Conservation (phyloP, 1,140 invertebrate species). For the Anoplolepis gracilipes region DNA sequence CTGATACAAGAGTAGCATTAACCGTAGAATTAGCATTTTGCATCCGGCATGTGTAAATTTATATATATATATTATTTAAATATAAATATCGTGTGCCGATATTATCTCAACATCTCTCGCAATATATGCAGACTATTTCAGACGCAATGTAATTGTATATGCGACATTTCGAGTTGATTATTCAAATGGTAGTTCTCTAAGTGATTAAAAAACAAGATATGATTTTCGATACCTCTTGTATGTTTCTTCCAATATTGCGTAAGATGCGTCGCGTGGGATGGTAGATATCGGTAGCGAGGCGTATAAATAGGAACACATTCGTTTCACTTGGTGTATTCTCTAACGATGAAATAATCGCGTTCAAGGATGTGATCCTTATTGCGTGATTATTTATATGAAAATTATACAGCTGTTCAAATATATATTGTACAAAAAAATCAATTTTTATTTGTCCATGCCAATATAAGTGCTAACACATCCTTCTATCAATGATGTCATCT, state of each 20-base stretch:
- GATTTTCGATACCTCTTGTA: conserved; percentile 10
- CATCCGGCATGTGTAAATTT: no score
- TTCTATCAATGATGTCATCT: conserved; percentile 36
- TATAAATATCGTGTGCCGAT: not conserved
- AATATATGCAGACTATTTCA: not conserved
- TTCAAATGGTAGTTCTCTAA: not conserved
- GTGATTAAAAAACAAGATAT: not conserved
- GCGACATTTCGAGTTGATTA: conserved; percentile 4
- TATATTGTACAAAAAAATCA: not conserved
- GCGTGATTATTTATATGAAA: conserved; percentile 30
- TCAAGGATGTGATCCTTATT: conserved; percentile 22
- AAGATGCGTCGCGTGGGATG: conserved; percentile 14
- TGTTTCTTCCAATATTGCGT: conserved; percentile 9
- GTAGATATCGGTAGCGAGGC: conserved; percentile 12
- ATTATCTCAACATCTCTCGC: not conserved
- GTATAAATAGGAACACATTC: conserved; percentile 31
- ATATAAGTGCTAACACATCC: conserved; percentile 18
- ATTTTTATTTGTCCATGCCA: conserved; percentile 1
- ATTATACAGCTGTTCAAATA: conserved; percentile 20
- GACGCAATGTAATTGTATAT: not conserved
- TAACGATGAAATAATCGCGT: conserved; percentile 50
- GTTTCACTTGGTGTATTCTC: conserved; percentile 25
- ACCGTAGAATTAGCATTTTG: not conserved
- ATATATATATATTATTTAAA: not conserved
- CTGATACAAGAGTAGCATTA: no score